A percentile compares a stretch with the other conserved stretches of the same genome.
Evolutionary conservation across 1,140 invertebrate genomes (phyloP).

Genomic region (Spodoptera frugiperda): DNA sequence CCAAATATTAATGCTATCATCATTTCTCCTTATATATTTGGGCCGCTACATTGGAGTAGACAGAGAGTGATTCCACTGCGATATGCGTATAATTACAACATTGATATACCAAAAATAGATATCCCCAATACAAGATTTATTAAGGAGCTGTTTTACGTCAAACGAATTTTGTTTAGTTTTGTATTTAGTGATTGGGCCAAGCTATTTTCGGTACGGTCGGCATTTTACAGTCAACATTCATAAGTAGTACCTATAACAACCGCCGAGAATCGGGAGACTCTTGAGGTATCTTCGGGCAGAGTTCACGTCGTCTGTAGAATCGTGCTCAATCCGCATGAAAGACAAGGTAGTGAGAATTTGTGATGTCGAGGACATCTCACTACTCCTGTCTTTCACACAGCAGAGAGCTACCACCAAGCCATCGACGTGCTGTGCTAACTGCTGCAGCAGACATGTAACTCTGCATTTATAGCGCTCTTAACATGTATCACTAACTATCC

Average conservation of each 20-base stretch:
- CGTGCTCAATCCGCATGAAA: constrained; percentile 82
- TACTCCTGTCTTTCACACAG: constrained; percentile 82
- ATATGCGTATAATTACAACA: background rate
- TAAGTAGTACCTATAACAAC: constrained; percentile 9
- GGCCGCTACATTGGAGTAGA: too few species aligned
- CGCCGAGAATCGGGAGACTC: background rate
- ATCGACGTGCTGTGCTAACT: constrained; percentile 13
- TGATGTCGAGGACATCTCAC: constrained; percentile 83
- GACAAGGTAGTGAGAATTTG: constrained; percentile 86
- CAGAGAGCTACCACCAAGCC: constrained; percentile 63
- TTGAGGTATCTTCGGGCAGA: constrained; percentile 40
- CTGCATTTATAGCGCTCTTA: background rate
- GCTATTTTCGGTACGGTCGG: background rate
- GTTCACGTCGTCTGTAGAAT: constrained; percentile 46
- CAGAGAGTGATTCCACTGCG: too few species aligned
- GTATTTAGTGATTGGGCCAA: background rate
- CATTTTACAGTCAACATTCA: background rate
- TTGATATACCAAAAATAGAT: background rate
- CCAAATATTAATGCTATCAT: too few species aligned
- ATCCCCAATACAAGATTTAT: background rate
- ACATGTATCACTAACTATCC: background rate
- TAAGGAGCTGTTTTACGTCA: background rate
- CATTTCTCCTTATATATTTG: too few species aligned
- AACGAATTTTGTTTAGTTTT: background rate
- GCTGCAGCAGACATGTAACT: constrained; percentile 24